These are phyloP conservation scores for Pristionchus mayeri DNA, from an alignment of 2,888 invertebrate genomes.

Conservation along the genomic window DNA sequence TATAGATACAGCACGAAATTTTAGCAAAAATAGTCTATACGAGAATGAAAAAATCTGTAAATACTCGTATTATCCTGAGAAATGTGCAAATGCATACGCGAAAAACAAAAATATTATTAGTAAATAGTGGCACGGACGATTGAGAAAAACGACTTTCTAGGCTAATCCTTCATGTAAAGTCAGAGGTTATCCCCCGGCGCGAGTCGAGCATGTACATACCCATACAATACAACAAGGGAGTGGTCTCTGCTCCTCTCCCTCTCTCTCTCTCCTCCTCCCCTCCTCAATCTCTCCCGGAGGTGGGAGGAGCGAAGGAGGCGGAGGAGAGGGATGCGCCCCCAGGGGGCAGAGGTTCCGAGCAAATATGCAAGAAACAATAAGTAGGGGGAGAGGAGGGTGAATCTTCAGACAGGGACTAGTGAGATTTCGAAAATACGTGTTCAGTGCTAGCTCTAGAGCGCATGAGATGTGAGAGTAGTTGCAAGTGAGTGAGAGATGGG, in stretches of 20 bases:
- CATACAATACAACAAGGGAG: conserved; percentile 33
- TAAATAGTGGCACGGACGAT: too few relatives aligned
- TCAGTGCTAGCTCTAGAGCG: neutral
- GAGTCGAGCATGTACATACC: neutral
- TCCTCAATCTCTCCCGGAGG: neutral
- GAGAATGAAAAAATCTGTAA: neutral
- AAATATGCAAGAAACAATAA: conserved; percentile 31
- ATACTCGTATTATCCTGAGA: neutral
- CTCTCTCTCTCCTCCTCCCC: conserved; percentile 26
- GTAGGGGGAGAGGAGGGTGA: neutral
- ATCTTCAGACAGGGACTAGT: neutral
- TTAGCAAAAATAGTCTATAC: neutral
- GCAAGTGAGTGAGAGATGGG: neutral
- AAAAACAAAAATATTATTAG: neutral
- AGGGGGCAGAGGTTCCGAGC: conserved; percentile 3
- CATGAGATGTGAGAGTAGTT: neutral
- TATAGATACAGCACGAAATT: neutral
- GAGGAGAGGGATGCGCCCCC: neutral
- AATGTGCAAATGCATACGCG: neutral
- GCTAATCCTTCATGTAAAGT: neutral
- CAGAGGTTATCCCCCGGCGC: neutral
- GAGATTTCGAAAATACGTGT: too few relatives aligned
- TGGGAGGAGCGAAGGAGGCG: neutral
- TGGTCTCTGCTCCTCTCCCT: conserved; percentile 24
- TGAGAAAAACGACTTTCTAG: neutral